phyloP scores from a whole-genome alignment of 2,113 vertebrate genomes.

The Jaculus jaculus region DNA sequence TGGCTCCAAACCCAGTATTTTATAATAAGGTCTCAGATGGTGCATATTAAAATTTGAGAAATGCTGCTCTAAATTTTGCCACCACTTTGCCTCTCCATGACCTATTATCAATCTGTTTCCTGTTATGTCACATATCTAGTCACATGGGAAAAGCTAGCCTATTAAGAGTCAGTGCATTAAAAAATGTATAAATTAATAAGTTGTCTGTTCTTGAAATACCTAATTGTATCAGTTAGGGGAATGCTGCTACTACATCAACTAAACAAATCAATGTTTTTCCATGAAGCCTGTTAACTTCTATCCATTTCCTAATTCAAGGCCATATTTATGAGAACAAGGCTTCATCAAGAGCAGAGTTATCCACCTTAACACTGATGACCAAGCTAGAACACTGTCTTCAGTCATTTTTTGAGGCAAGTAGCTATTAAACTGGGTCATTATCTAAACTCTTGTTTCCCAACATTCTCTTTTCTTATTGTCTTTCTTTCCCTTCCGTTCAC shows the following conservation, averaged over 20 bases:
- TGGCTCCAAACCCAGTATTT: neutral
- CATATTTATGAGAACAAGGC: neutral
- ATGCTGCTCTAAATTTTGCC: neutral
- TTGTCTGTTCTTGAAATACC: neutral
- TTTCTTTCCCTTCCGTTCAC: neutral
- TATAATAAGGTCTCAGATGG: neutral
- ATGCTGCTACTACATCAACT: neutral
- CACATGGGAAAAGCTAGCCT: neutral
- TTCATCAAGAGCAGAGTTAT: neutral
- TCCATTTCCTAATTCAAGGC: neutral
- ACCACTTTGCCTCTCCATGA: neutral
- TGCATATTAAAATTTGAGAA: neutral
- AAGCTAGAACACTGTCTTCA: neutral
- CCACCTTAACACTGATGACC: neutral
- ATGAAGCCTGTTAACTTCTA: neutral
- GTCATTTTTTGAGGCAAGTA: neutral
- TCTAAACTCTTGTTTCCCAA: neutral
- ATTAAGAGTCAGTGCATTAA: neutral
- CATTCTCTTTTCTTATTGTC: neutral
- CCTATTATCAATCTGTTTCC: neutral
- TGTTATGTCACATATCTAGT: neutral
- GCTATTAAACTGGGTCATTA: neutral
- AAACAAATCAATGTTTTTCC: neutral
- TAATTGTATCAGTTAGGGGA: neutral
- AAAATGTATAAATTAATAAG: neutral